A percentile compares a stretch with the other conserved stretches of the same genome.
These are phyloP conservation scores for Drosophila diplacantha DNA, from an alignment of 2,888 invertebrate species.

Conservation along the genomic window DNA sequence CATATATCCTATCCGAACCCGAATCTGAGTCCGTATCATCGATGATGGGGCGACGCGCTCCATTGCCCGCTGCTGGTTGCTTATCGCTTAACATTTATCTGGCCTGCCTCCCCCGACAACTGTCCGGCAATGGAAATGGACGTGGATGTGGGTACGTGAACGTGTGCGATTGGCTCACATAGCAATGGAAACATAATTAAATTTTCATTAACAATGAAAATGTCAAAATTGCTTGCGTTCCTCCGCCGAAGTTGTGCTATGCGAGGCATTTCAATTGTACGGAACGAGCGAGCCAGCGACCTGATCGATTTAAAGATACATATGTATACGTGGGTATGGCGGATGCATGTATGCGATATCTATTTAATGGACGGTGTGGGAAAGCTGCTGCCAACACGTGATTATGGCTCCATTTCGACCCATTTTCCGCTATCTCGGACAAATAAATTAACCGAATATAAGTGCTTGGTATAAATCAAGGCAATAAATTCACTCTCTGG, in stretches of 20 bases:
- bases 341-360: conserved; percentile 25
- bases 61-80: conserved; percentile 26
- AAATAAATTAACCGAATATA: conserved; percentile 21
- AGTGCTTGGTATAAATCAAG: conserved; percentile 8
- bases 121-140: conserved; percentile 9
- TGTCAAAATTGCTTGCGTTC: conserved; percentile 53
- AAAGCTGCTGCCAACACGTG: conserved; percentile 54
- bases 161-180: conserved; percentile 26
- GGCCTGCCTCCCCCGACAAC: neutral
- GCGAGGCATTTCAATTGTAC: conserved; percentile 40
- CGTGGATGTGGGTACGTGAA: conserved; percentile 1
- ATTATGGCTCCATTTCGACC: conserved; percentile 48
- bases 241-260: conserved; percentile 21
- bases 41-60: conserved; percentile 23
- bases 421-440: conserved; percentile 25
- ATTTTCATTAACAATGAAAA: conserved; percentile 70
- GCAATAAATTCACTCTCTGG: conserved; percentile 26
- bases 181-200: conserved; percentile 61
- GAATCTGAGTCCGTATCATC: conserved; percentile 17
- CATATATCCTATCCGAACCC: conserved; percentile 9
- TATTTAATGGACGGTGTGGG: conserved; percentile 36
- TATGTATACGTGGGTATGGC: conserved; percentile 7
- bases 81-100: conserved; percentile 39
- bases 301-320: conserved; percentile 41
- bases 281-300: conserved; percentile 5